Conservation (phyloP, 1,140 invertebrate genomes). For the Heliothis subflexa region DNA sequence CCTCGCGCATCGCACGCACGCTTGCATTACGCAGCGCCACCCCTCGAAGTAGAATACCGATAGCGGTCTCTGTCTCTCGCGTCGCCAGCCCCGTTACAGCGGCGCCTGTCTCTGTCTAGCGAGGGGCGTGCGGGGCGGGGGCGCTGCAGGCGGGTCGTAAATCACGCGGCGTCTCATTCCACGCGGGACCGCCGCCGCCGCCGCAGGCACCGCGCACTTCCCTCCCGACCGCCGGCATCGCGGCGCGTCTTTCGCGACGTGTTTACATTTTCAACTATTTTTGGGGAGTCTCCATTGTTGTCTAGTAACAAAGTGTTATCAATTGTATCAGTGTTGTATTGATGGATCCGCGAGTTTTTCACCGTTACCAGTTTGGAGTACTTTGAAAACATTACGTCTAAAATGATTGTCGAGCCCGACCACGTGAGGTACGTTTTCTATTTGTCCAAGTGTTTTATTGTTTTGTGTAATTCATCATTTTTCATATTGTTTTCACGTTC, state of each 20-base stretch:
- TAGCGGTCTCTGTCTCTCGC: constrained; percentile 72
- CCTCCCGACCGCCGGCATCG: constrained; percentile 75
- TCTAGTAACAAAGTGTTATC: constrained; percentile 70
- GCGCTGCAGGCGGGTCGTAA: constrained; percentile 85
- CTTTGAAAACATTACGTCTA: constrained; percentile 79
- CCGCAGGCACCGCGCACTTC: constrained; percentile 83
- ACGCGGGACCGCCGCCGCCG: constrained; percentile 83
- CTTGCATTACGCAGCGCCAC: constrained; percentile 85
- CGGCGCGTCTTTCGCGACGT: constrained; percentile 83
- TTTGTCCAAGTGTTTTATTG: constrained; percentile 71
- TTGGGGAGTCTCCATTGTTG: constrained; percentile 71
- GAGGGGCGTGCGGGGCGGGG: constrained; percentile 76
- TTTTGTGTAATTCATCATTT: constrained; percentile 55
- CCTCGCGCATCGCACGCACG: constrained; percentile 84
- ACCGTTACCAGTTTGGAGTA: constrained; percentile 63
- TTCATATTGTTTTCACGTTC: constrained; percentile 37
- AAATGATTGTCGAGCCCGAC: constrained; percentile 84
- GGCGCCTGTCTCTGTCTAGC: constrained; percentile 65
- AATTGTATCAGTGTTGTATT: constrained; percentile 71
- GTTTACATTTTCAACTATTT: constrained; percentile 76
- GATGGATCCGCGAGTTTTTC: constrained; percentile 74
- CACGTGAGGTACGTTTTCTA: constrained; percentile 79
- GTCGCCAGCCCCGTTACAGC: constrained; percentile 11
- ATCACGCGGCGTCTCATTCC: constrained; percentile 85
- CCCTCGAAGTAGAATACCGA: constrained; percentile 72